phyloP scores from a whole-genome alignment of 2,888 invertebrate genomes.

The Dasypolia templi region DNA sequence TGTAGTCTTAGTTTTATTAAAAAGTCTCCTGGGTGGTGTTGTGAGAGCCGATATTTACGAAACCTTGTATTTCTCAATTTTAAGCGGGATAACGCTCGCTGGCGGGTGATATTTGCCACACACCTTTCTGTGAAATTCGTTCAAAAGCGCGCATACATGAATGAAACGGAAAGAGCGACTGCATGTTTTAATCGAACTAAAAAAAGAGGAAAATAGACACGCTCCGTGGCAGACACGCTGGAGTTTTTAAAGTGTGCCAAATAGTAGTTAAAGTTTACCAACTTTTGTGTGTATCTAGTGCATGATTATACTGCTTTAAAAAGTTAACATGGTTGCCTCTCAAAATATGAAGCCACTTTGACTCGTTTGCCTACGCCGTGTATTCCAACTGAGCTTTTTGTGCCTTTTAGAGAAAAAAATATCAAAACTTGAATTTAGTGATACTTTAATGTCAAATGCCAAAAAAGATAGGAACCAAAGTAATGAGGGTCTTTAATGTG shows the following conservation, averaged over 20 bases:
- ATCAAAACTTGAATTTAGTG: neutral
- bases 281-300: conserved; percentile 64
- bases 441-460: conserved; percentile 2
- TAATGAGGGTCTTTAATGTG: conserved; percentile 15
- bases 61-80: conserved; percentile 62
- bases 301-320: conserved; percentile 73
- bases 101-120: conserved; percentile 68
- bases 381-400: neutral
- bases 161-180: conserved; percentile 71
- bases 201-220: conserved; percentile 72
- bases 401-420: neutral
- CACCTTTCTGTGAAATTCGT: conserved; percentile 71
- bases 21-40: conserved; percentile 47
- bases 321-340: conserved; percentile 62
- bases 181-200: conserved; percentile 77
- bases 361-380: neutral
- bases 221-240: conserved; percentile 67
- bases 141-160: conserved; percentile 72
- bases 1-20: conserved; percentile 28
- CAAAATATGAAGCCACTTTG: conserved; percentile 63
- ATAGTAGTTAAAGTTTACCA: conserved; percentile 79
- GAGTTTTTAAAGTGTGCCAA: conserved; percentile 83
- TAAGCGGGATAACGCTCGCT: conserved; percentile 58
- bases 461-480: conserved; percentile 7
- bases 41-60: conserved; percentile 64